Conservation (phyloP, 92 coral and sea anemone genomes). For the Isaurus tuberculatus region DNA sequence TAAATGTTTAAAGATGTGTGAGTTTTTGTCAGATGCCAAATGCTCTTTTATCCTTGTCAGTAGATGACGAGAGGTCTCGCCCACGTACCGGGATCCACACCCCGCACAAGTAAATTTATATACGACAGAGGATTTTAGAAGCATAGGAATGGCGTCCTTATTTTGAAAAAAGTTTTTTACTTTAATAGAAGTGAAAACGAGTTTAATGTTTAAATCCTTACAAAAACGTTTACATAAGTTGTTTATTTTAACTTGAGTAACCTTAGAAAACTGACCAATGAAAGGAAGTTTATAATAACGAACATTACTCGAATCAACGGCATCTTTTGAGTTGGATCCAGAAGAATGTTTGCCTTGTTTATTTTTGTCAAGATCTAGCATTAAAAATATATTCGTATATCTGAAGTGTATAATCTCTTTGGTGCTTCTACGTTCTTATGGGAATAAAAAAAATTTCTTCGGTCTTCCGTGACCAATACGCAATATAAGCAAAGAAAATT, state of each 20-base stretch:
- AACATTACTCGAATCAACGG: not conserved
- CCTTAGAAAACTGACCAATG: not conserved
- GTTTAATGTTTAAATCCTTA: constrained; percentile 9
- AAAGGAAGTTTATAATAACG: not conserved
- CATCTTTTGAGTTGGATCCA: constrained; percentile 1
- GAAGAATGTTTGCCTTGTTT: not conserved
- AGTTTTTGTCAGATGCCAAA: too few relatives aligned
- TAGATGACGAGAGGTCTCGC: too few relatives aligned
- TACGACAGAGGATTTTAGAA: constrained; percentile 30
- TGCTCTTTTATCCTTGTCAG: too few relatives aligned
- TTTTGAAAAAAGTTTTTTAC: constrained; percentile 13
- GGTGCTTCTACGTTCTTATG: too few relatives aligned
- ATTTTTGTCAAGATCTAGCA: not conserved
- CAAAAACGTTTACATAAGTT: too few relatives aligned
- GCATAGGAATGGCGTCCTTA: constrained; percentile 30
- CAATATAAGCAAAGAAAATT: too few relatives aligned
- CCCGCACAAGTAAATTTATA: constrained; percentile 39
- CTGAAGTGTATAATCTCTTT: too few relatives aligned
- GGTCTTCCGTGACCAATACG: too few relatives aligned
- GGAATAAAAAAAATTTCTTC: too few relatives aligned
- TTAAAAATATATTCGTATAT: too few relatives aligned
- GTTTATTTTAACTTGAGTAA: constrained; percentile 13
- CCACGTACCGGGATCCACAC: constrained; percentile 26
- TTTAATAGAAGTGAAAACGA: constrained; percentile 6
- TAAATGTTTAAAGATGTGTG: too few relatives aligned